Base-by-base conservation (phyloP, 2,797 vertebrate genomes). In the Xenops minutus region DNA sequence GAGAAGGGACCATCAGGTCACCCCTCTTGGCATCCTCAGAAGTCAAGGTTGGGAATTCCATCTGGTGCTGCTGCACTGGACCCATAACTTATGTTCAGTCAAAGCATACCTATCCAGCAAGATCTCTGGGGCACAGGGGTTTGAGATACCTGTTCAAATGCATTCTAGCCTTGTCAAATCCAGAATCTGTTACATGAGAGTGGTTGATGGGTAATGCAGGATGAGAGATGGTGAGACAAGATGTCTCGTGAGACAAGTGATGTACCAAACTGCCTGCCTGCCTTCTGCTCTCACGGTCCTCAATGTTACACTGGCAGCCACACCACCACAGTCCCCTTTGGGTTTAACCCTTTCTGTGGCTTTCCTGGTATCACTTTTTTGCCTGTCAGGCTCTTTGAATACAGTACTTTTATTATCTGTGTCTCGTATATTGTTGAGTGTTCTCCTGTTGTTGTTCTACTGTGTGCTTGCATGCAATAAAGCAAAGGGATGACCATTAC, bases 381-480 rank as follows among this genome's bases (percentile, higher is more conserved):
- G 19, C 87, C 43, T 34, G 11, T 21, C 48, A 51, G 37, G 32
- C 22, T n/a, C 37, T 61, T 74, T 2, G 3, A 58, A 54, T 52
- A 39, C 7, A 10, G 23, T 49, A 17, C 30, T 49, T 76, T 16
- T 81, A 49, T 67, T 51, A 30, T 29, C 43, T 23, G 12, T 49
- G 18, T 48, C 51, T 83, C 0, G 0, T 13, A 11, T 58, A 19
- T 39, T 0, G 0, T 32, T 64, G 37, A 22, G 32, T 82, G 39
- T 29, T 83, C 36, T 79, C 37, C 36, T 82, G 61, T 34, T 6
- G 3, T 39, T 30, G 46, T 79, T 83, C 44, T 52, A 21, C 49
- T 64, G 23, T 19, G 55, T 73, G 37, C 32, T 80, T 48, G 14
- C 49, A 39, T 13, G 29, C 19, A 43, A 43, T 13, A 72, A 88